These are phyloP conservation scores for Prionace glauca DNA, from an alignment of 2,797 vertebrate genomes.

Conservation along the genomic window DNA sequence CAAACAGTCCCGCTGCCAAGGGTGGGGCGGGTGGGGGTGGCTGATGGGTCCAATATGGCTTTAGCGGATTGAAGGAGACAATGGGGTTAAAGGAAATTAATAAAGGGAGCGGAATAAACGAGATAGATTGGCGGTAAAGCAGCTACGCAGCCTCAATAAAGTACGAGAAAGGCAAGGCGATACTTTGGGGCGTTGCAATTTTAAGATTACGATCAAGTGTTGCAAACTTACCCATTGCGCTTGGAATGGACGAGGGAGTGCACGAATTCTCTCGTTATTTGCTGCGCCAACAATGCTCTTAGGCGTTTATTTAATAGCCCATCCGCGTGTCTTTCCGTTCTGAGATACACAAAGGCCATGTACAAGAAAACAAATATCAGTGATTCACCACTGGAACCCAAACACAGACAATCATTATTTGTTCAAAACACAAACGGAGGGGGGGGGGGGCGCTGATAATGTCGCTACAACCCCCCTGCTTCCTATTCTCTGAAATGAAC, in stretches of 20 bases:
- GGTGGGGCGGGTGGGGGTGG: too few relatives aligned
- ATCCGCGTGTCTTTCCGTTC: slow-evolving; percentile 78
- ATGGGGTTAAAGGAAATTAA: neutral
- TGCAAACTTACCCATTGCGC: slow-evolving; percentile 78
- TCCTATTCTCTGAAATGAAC: neutral
- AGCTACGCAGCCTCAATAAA: neutral
- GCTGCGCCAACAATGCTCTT: slow-evolving; percentile 83
- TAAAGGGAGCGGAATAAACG: neutral
- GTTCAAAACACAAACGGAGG: neutral
- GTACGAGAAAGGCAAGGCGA: neutral
- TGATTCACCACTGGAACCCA: slow-evolving; percentile 44
- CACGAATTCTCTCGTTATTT: slow-evolving; percentile 87
- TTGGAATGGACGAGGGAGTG: slow-evolving; percentile 80
- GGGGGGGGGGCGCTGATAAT: neutral
- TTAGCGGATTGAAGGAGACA: neutral
- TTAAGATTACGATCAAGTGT: neutral
- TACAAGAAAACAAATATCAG: slow-evolving; percentile 50
- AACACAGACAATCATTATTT: neutral
- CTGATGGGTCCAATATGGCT: neutral
- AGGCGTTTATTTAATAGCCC: slow-evolving; percentile 93
- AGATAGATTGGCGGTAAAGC: neutral
- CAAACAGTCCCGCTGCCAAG: neutral
- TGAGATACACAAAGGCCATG: slow-evolving; percentile 61
- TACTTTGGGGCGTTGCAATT: neutral
- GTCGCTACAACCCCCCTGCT: neutral